Evolutionary conservation across 2,113 vertebrate genomes (phyloP).

Genomic region (western clawed frog (Xenopus tropicalis)): DNA sequence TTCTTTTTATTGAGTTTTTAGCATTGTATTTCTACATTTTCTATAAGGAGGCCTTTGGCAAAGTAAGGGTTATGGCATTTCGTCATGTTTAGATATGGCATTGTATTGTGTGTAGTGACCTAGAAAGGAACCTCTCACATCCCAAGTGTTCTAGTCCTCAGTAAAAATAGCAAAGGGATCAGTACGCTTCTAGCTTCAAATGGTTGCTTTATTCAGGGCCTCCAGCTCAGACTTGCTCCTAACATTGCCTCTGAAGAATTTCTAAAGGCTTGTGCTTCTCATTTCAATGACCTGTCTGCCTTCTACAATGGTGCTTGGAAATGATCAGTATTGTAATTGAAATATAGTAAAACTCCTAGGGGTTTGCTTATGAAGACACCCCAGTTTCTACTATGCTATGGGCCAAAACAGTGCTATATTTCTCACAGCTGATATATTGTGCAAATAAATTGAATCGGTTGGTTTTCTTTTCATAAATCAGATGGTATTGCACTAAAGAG

Average conservation of each 20-base stretch:
- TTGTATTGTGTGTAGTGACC: background rate
- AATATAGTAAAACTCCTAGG: background rate
- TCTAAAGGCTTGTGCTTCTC: background rate
- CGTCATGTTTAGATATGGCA: background rate
- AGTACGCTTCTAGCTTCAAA: background rate
- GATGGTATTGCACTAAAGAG: background rate
- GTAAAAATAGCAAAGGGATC: background rate
- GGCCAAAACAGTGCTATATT: background rate
- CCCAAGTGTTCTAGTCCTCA: background rate
- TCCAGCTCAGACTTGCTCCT: background rate
- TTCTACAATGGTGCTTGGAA: background rate
- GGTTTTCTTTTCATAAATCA: background rate
- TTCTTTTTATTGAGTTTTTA: too few species aligned
- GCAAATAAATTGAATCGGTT: background rate
- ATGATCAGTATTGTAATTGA: background rate
- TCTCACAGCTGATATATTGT: background rate
- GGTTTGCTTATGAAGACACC: background rate
- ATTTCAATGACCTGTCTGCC: background rate
- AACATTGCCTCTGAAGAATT: constrained; percentile 1
- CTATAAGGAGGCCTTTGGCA: too few species aligned
- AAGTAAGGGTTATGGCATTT: background rate
- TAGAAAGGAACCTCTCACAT: background rate
- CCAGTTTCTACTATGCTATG: background rate
- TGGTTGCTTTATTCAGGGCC: background rate
- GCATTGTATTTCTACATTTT: too few species aligned